Evolutionary conservation across 35 echinoderm and acorn worm species (phyloP).

Genomic region (Apostichopus parvimensis): DNA sequence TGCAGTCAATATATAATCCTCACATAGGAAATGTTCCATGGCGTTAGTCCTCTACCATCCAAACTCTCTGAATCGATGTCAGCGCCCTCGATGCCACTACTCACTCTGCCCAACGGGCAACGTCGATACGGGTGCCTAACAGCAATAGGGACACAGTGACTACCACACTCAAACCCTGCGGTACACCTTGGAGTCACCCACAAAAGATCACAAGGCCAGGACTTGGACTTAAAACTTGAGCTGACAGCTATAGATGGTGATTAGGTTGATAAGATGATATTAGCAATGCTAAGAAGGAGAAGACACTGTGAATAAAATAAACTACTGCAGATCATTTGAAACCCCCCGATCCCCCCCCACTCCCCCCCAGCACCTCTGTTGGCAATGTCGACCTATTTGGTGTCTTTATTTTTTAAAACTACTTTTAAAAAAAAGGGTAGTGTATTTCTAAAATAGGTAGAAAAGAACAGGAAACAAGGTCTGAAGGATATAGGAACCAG

Average conservation of each 20-base stretch:
- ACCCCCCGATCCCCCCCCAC: too few species aligned
- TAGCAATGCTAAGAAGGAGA: background rate
- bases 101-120: background rate
- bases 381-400: background rate
- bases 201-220: background rate
- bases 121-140: background rate
- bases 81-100: background rate
- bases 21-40: too few species aligned
- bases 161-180: slow-evolving; percentile 13
- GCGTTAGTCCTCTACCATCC: background rate
- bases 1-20: too few species aligned
- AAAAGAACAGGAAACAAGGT: too few species aligned
- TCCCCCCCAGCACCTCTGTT: background rate
- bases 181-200: slow-evolving; percentile 15
- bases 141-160: background rate
- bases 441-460: too few species aligned
- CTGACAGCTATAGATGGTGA: slow-evolving; percentile 36
- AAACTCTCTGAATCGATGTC: background rate
- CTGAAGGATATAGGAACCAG: too few species aligned
- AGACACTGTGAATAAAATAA: background rate
- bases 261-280: slow-evolving; percentile 40
- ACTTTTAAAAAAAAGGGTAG: too few species aligned
- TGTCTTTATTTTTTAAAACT: too few species aligned
- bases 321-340: background rate
- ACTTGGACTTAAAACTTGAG: slow-evolving; percentile 29